These are phyloP conservation scores for Ceratitis capitata DNA, from an alignment of 1,140 invertebrate genomes.

Conservation along the genomic window DNA sequence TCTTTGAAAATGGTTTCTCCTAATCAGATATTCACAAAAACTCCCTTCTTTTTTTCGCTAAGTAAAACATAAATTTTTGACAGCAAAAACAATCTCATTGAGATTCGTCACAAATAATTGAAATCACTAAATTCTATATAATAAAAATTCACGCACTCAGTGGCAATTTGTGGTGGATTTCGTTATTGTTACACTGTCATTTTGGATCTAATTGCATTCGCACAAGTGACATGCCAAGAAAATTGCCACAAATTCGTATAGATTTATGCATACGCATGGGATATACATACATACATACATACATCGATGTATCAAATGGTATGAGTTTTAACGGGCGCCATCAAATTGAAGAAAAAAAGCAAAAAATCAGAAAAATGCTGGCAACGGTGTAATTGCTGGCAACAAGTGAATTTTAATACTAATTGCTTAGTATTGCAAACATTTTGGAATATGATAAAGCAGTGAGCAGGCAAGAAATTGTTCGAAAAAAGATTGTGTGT, in stretches of 20 bases:
- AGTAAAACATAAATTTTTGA: not conserved
- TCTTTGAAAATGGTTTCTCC: no score
- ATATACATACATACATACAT: not conserved
- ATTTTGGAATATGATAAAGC: not conserved
- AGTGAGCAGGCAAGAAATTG: not conserved
- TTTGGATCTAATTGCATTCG: constrained; percentile 4
- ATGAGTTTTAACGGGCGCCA: not conserved
- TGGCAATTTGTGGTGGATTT: not conserved
- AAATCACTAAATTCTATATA: not conserved
- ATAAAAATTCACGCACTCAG: not conserved
- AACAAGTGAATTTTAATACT: not conserved
- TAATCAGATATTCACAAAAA: no score
- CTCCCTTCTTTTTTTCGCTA: not conserved
- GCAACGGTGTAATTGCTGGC: not conserved
- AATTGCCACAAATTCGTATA: not conserved
- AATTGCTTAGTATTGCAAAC: not conserved
- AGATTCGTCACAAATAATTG: not conserved
- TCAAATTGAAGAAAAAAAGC: no score
- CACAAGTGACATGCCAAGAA: constrained; percentile 8
- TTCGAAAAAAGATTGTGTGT: not conserved
- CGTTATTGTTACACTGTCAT: not conserved
- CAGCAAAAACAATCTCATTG: not conserved
- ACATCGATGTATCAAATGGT: not conserved
- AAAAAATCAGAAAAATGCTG: not conserved
- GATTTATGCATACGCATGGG: not conserved